Conservation (phyloP, 1,140 invertebrate species). For the Atta colombica region DNA sequence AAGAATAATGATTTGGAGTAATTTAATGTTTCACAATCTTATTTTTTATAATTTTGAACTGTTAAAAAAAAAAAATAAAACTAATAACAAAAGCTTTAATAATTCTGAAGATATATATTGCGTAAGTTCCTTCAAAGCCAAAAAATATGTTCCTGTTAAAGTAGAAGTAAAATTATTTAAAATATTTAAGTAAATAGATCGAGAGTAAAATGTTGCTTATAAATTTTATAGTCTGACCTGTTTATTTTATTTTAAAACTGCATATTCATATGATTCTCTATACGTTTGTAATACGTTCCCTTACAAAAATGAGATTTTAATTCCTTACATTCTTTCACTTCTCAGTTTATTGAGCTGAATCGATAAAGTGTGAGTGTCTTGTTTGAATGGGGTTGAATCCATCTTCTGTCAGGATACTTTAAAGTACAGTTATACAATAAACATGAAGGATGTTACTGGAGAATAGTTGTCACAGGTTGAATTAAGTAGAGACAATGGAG, state of each 20-base stretch:
- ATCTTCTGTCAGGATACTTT: constrained; percentile 38
- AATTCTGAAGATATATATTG: too few relatives aligned
- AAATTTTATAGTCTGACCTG: background rate
- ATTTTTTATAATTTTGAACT: too few relatives aligned
- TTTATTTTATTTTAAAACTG: background rate
- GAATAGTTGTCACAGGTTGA: constrained; percentile 54
- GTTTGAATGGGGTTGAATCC: constrained; percentile 26
- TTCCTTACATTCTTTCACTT: background rate
- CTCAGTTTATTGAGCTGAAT: constrained; percentile 34
- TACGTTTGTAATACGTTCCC: background rate
- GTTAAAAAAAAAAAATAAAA: too few relatives aligned
- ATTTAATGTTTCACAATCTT: too few relatives aligned
- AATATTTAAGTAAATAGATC: background rate
- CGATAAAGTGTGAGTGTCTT: constrained; percentile 32
- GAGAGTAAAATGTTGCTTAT: background rate
- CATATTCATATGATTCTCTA: background rate
- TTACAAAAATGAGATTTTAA: background rate
- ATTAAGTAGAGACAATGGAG: constrained; percentile 44
- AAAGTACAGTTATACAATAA: constrained; percentile 49
- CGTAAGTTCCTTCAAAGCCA: too few relatives aligned
- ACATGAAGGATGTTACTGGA: constrained; percentile 44
- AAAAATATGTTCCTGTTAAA: too few relatives aligned
- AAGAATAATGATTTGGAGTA: too few relatives aligned
- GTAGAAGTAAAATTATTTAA: too few relatives aligned
- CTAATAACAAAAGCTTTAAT: too few relatives aligned